Evolutionary conservation across 2,113 vertebrate genomes (phyloP).

Genomic region (Callaeas wilsoni): DNA sequence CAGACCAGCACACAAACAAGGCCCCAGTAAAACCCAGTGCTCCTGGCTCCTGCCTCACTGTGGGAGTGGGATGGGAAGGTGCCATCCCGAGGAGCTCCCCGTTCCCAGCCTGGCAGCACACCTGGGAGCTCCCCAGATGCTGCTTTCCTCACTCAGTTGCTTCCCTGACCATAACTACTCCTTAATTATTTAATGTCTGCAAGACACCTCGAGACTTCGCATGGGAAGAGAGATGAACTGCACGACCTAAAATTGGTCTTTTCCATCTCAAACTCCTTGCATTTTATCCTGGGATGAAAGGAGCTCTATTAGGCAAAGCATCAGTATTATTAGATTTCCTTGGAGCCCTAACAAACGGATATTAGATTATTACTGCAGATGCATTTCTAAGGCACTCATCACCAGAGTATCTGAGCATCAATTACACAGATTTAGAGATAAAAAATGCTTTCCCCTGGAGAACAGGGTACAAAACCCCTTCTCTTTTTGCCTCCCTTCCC

Average conservation of each 20-base stretch:
- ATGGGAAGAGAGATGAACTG: conserved; percentile 30
- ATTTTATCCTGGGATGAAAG: conserved; percentile 66
- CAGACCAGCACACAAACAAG: not conserved
- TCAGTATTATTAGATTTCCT: conserved; percentile 65
- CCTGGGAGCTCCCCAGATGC: not conserved
- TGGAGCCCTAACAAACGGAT: conserved; percentile 65
- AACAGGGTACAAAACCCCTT: conserved; percentile 7
- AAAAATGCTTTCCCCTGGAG: conserved; percentile 26
- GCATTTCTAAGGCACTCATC: conserved; percentile 62
- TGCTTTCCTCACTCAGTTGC: not conserved
- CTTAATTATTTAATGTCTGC: conserved; percentile 52
- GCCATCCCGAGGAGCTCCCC: rapidly evolving
- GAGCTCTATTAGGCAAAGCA: conserved; percentile 66
- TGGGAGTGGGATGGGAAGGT: rapidly evolving
- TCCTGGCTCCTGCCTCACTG: not conserved
- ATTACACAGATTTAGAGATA: conserved; percentile 65
- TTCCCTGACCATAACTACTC: not conserved
- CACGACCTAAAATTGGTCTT: conserved; percentile 29
- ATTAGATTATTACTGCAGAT: conserved; percentile 68
- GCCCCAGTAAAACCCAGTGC: not conserved
- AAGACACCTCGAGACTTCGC: conserved; percentile 30
- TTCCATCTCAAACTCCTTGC: conserved; percentile 42
- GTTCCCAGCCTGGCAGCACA: not conserved
- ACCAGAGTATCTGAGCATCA: conserved; percentile 58
- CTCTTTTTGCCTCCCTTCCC: not conserved